Conservation (phyloP, 1,140 invertebrate species). For the Probaryconus sp. region DNA sequence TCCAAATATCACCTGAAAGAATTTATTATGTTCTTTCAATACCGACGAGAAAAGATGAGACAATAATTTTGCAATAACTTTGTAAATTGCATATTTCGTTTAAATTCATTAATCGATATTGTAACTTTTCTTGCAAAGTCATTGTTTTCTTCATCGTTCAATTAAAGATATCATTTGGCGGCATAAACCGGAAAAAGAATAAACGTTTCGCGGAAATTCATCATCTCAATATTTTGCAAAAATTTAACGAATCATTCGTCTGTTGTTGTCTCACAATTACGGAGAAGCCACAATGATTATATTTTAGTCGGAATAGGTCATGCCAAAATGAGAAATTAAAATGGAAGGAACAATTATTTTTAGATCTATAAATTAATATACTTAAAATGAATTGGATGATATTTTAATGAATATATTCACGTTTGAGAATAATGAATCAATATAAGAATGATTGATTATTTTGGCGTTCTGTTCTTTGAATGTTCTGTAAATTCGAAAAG, state of each 20-base stretch:
- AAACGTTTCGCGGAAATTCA: conserved; percentile 48
- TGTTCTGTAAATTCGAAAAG: conserved; percentile 29
- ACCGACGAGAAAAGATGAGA: too few relatives aligned
- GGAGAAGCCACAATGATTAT: conserved; percentile 24
- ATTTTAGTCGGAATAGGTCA: conserved; percentile 24
- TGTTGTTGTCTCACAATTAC: conserved; percentile 15
- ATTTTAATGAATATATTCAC: too few relatives aligned
- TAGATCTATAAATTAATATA: conserved; percentile 14
- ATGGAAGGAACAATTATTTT: conserved; percentile 3
- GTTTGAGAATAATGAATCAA: too few relatives aligned
- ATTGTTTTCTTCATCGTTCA: conserved; percentile 30
- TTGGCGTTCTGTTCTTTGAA: too few relatives aligned
- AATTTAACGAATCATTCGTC: conserved; percentile 42
- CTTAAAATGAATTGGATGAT: too few relatives aligned
- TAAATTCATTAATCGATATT: too few relatives aligned
- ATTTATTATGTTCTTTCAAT: too few relatives aligned
- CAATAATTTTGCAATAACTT: too few relatives aligned
- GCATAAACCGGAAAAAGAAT: conserved; percentile 36
- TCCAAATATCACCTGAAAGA: too few relatives aligned
- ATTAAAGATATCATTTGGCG: conserved; percentile 17
- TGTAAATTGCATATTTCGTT: too few relatives aligned
- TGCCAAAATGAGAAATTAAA: conserved; percentile 13
- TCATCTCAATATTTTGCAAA: conserved; percentile 38
- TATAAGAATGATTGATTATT: too few relatives aligned
- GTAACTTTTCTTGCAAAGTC: too few relatives aligned